Evolutionary conservation across 2,113 vertebrate species (phyloP), one percentile per base, ranked within the genome.

Genomic region (Myotis davidii): DNA sequence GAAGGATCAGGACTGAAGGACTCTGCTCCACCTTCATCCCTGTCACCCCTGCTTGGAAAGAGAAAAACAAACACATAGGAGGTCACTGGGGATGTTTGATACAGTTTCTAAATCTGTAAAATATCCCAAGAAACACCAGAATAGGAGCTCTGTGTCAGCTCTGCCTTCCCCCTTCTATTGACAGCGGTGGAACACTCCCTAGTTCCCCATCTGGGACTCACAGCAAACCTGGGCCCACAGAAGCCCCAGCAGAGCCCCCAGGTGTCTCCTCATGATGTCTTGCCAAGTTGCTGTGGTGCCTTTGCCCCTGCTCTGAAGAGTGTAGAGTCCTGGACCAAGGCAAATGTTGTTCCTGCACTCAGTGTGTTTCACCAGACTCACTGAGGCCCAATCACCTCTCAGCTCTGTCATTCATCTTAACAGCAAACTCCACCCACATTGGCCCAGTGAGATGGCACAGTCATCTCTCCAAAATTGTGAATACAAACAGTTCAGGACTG

Each of bases 21-120:
- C 65, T 84, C 77, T 96, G 96, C n/a, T 85, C 59, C 91, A 94
- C 94, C 1, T 65, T 6, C 48, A 14, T 0, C 10, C 83, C 89
- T 70, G 10, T 93, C 67, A 95, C 82, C 65, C 45, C 95, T 97
- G 89, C 13, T 27, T n/a, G 39, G 88, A 94, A 84, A 92, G 42
- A 85, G 13, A 79, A 74, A 74, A 74, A 37, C 54, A 45, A 61
- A 27, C 9, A 61, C 23, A 61, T 25, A 61, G 29, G 11, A 64
- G 10, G 61, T 64, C 27, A 14, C 61, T 29, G 12, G 4, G 61
- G 27, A 5, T 13, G 12, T 13, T 2, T 29, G 27, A 64, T 64
- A 2, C 1, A 64, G 61, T 64, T 64, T 64, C 25, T 13, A 64
- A 6, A 29, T 11, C 4, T 27, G 4, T 29, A 64, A 11, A 13